phyloP scores from a whole-genome alignment of 2,888 invertebrate species.

The Polietes domitor region DNA sequence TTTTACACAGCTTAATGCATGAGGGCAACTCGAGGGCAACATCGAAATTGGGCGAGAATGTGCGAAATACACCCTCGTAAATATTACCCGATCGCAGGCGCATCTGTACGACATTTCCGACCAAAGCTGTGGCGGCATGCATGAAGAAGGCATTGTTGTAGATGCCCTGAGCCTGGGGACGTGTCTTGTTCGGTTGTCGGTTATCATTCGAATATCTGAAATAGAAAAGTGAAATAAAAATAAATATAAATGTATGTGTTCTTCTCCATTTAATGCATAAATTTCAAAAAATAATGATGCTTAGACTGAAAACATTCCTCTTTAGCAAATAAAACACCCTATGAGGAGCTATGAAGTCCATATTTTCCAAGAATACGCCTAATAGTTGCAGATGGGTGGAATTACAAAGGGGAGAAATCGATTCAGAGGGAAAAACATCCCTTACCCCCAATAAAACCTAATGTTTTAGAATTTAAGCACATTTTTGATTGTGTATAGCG shows the following conservation, averaged over 20 bases:
- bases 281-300: no score
- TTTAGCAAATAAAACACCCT: no score
- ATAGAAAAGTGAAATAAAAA: conserved; percentile 17
- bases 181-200: conserved; percentile 75
- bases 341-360: no score
- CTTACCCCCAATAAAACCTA: no score
- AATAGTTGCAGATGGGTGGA: no score
- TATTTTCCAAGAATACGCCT: no score
- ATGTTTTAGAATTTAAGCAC: no score
- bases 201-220: conserved; percentile 78
- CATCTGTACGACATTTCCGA: conserved; percentile 91
- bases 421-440: no score
- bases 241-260: background rate
- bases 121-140: conserved; percentile 92
- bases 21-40: conserved; percentile 94
- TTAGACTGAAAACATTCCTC: no score
- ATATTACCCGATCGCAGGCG: conserved; percentile 91
- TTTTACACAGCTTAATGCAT: conserved; percentile 81
- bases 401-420: no score
- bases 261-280: no score
- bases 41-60: conserved; percentile 94
- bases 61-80: conserved; percentile 94
- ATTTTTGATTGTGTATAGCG: no score
- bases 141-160: conserved; percentile 95
- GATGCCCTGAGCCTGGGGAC: conserved; percentile 90